These are phyloP conservation scores for Pomatostomus ruficeps DNA, from an alignment of 2,113 vertebrate genomes.

Conservation along the genomic window DNA sequence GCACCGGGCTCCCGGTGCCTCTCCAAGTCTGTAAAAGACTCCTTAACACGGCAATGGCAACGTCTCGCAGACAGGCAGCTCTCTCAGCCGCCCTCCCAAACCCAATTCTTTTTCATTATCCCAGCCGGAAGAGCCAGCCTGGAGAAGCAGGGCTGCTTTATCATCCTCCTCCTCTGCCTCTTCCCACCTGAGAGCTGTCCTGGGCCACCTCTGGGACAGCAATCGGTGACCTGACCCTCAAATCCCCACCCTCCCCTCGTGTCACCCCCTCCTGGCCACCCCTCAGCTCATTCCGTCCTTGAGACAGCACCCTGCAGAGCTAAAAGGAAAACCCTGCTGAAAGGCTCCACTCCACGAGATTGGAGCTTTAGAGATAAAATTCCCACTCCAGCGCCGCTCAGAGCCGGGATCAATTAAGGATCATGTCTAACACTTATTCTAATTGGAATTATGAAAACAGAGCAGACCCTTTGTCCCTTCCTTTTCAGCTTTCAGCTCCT, in stretches of 20 bases:
- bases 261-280: neutral
- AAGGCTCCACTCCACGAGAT: neutral
- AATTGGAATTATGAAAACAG: neutral
- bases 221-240: neutral
- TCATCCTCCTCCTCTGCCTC: neutral
- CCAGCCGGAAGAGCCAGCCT: neutral
- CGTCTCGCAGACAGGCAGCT: neutral
- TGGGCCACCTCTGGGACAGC: neutral
- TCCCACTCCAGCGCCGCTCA: neutral
- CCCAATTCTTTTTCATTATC: conserved; percentile 21
- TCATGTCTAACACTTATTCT: neutral
- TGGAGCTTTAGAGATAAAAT: neutral
- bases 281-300: fast-evolving
- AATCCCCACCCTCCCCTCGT: neutral
- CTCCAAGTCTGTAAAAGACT: neutral
- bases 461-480: neutral
- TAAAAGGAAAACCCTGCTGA: neutral
- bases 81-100: neutral
- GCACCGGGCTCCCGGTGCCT: neutral
- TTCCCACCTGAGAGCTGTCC: fast-evolving
- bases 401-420: neutral
- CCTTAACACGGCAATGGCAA: neutral
- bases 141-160: neutral
- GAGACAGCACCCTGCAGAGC: fast-evolving
- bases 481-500: neutral